Conservation (phyloP, 2,113 vertebrate genomes). For the Piaya cayana region DNA sequence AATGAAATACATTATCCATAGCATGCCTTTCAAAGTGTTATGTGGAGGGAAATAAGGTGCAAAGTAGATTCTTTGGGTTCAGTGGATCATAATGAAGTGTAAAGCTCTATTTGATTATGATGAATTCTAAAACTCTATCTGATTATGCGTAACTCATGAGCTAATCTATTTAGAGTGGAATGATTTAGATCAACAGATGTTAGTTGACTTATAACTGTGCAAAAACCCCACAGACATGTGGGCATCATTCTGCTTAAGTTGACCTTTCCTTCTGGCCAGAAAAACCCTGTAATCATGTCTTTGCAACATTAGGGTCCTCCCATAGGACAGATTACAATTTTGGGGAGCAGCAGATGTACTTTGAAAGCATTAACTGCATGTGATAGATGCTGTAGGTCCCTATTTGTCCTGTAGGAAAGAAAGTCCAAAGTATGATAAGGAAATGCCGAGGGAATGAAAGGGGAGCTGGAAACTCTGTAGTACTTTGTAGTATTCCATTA, state of each 20-base stretch:
- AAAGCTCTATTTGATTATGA: not conserved
- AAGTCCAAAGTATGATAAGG: not conserved
- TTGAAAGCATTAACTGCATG: not conserved
- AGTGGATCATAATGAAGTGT: not conserved
- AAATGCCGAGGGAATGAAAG: not conserved
- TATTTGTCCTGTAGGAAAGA: not conserved
- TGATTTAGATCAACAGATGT: not conserved
- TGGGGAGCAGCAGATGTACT: not conserved
- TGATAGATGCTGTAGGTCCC: not conserved
- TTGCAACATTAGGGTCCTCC: not conserved
- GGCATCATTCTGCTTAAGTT: not conserved
- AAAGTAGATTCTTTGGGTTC: not conserved
- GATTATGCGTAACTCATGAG: not conserved
- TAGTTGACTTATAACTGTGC: not conserved
- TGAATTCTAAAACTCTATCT: not conserved
- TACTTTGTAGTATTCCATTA: not conserved
- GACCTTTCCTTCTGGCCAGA: not conserved
- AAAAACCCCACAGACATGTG: not conserved
- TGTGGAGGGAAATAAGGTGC: not conserved
- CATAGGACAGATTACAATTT: not conserved
- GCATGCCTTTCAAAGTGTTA: not conserved
- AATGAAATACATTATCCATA: not conserved
- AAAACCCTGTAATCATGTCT: not conserved
- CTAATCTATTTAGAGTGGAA: not conserved
- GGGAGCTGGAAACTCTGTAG: not conserved